Base-by-base conservation (phyloP, 2,797 vertebrate genomes). In the Myoxocephalus aenaeus region DNA sequence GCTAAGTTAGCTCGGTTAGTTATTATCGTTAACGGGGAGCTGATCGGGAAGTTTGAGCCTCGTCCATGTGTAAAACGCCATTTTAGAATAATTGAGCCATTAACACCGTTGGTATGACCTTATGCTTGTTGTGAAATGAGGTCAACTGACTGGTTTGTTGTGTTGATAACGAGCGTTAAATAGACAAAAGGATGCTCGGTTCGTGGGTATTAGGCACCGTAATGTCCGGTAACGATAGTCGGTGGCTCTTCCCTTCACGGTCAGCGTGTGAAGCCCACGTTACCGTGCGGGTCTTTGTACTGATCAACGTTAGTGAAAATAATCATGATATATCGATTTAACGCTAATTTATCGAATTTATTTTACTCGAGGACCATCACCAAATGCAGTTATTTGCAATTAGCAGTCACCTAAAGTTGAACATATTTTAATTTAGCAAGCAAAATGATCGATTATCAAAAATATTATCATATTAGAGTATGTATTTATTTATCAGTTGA, bases 1-100 rank as follows among this genome's bases (percentile, higher is more conserved):
- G 75, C 61, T 76, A 71, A 18, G 29, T 42, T 65, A 56, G 72
- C 73, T 38, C 13, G 9, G 38, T 56, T 65, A 11, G 22, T 40
- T 40, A 18, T 14, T 38, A 20, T 25, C 22, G 27, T 68, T 61
- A 46, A 67, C 36, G 70, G n/a, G 38, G 7, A 51, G 10, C n/a
- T 5, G 34, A 5, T 10, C 17, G 1, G 11, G 8, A 46, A 65
- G 29, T 51, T 62, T 69, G 12, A 17, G n/a, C 14, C 5, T 54
- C 22, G 25, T 40, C 10, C 13, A 4, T 40, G 29, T 59, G 11
- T 57, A 9, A 59, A 68, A 69, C 58, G 6, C 25, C 2, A 12
- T 22, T 46, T 68, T 67, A 12, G 2, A 14, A 22, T 22, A 34
- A 12, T 4, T 15, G 5, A 61, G 36, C 14, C 18, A 32, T 48